Conservation (phyloP, 1,140 invertebrate genomes). For the Conus betulinus region DNA sequence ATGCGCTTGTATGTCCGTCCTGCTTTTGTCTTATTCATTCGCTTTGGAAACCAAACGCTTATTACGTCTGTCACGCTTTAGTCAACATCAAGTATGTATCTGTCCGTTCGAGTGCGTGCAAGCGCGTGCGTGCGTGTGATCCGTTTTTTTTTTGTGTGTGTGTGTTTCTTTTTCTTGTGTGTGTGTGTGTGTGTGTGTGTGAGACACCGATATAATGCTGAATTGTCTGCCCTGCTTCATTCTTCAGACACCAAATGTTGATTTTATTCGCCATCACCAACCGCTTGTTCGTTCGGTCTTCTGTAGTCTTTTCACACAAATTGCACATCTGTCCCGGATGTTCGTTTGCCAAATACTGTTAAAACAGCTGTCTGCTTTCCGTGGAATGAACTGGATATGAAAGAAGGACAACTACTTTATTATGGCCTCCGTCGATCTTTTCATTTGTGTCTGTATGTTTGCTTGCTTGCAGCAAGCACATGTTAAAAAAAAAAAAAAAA, state of each 20-base stretch:
- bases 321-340: background rate
- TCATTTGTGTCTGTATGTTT: too few species aligned
- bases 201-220: background rate
- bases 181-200: background rate
- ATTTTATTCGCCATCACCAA: background rate
- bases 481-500: too few species aligned
- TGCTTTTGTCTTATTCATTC: background rate
- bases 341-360: background rate
- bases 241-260: background rate
- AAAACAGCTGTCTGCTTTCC: background rate
- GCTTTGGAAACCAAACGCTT: too few species aligned
- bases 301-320: background rate
- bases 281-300: too few species aligned
- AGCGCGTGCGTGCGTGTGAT: conserved; percentile 1
- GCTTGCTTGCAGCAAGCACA: too few species aligned
- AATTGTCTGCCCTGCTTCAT: background rate
- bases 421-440: too few species aligned
- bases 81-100: background rate
- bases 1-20: background rate
- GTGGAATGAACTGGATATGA: too few species aligned
- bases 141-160: too few species aligned
- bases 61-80: too few species aligned
- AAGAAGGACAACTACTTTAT: too few species aligned
- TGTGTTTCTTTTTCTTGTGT: too few species aligned
- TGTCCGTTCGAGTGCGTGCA: background rate